Evolutionary conservation across 2,888 invertebrate genomes (phyloP), one percentile per base, ranked within the genome.

Genomic region (Pharmacophagus antenor): DNA sequence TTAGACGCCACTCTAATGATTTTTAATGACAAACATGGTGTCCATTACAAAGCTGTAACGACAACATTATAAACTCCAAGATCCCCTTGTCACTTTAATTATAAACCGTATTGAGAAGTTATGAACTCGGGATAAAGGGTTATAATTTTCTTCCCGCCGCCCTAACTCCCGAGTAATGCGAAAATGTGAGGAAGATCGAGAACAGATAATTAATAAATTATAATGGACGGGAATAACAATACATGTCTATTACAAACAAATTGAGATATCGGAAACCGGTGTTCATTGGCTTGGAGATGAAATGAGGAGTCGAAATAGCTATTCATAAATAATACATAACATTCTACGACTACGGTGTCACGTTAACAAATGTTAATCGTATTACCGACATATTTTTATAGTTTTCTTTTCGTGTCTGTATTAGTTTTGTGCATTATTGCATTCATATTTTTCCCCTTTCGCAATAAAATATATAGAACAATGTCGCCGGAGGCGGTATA

Each of bases 41-140:
- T 44, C 44, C 41, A 18, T 50, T 56, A 44, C 4, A 17, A 49
- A 44, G 49, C 42, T 56, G 15, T 20, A 18, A 41, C 41, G 37
- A 48, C 47, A 58, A 48, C 53, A 58, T 52, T 58, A 58, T 25
- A 20, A 17, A 17, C 37, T 21, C 15, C n/a, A 18, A 17, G 44
- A 8, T 31, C 23, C 47, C 27, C 49, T 49, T 54, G 15, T 49
- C 22, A 27, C 27, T 44, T 54, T 54, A 58, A 59, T 59, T 59
- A 59, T 44, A 54, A 52, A 54, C 49, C 49, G 48, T 58, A 48
- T 48, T 23, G 44, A 17, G 49, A 59, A 59, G 54, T 59, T 59
- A 54, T 54, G 55, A 60, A 55, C 44, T 60, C 55, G 50, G n/a
- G n/a, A 59, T 50, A 55, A 44, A 44, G 55, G 42, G 55, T 55